phyloP scores from a whole-genome alignment of 2,888 invertebrate species.

The Syrista parreyssii region DNA sequence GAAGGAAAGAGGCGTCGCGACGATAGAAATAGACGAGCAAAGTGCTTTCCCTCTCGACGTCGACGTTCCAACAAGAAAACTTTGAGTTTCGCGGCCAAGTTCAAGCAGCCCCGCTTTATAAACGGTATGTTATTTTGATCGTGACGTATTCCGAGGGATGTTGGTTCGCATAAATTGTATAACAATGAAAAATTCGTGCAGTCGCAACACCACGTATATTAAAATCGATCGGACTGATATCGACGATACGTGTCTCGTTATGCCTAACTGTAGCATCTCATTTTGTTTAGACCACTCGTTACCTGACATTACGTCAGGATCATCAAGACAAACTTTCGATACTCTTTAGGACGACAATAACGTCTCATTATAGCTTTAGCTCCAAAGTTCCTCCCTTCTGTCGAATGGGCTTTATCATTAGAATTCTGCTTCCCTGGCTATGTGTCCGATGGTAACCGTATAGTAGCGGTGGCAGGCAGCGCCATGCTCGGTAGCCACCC shows the following conservation, averaged over 20 bases:
- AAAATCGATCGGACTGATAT: not conserved
- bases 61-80: constrained; percentile 56
- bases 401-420: constrained; percentile 27
- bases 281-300: not conserved
- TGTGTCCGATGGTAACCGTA: not conserved
- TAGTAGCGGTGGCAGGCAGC: not conserved
- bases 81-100: constrained; percentile 62
- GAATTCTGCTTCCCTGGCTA: constrained; percentile 19
- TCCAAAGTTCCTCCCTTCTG: constrained; percentile 38
- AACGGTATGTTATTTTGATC: not conserved
- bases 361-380: constrained; percentile 53
- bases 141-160: not conserved
- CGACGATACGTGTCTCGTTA: not conserved
- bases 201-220: not conserved
- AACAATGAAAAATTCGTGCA: not conserved
- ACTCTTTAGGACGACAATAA: constrained; percentile 29
- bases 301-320: not conserved
- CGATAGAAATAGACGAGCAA: constrained; percentile 58
- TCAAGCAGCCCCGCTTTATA: constrained; percentile 44
- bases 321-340: constrained; percentile 17
- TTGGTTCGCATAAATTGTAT: not conserved
- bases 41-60: constrained; percentile 60
- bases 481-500: not conserved
- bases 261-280: too few relatives aligned
- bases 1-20: constrained; percentile 51